Percentiles rank a stretch among this genome's conserved stretches.
phyloP scores from a whole-genome alignment of 2,888 invertebrate genomes.

The Anaspis maculata region DNA sequence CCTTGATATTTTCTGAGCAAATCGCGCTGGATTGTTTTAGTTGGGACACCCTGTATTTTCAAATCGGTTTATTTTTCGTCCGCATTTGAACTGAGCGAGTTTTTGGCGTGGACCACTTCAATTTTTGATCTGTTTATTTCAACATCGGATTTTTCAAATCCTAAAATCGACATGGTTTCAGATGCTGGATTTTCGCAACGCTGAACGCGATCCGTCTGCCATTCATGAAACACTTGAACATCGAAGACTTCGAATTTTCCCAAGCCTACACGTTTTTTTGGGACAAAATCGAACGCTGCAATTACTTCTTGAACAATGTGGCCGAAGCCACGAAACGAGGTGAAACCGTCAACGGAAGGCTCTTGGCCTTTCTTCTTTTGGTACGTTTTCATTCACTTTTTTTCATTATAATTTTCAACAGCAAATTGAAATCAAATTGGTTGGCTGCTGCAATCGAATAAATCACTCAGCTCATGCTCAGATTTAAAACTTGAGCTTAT shows the following conservation, averaged over 20 bases:
- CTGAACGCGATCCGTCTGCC: slow-evolving; percentile 78
- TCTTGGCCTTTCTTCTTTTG: slow-evolving; percentile 65
- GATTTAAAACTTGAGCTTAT: not conserved
- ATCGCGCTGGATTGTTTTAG: no score
- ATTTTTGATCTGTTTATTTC: no score
- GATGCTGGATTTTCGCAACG: slow-evolving; percentile 89
- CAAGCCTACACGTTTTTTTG: slow-evolving; percentile 85
- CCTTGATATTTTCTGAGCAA: no score
- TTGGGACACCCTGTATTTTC: no score
- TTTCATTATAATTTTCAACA: no score
- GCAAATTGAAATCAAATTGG: not conserved
- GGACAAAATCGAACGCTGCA: slow-evolving; percentile 86
- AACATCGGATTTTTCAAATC: no score
- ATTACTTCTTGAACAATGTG: slow-evolving; percentile 77
- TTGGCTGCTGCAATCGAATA: no score
- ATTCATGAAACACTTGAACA: slow-evolving; percentile 70
- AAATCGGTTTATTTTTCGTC: no score
- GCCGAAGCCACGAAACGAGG: slow-evolving; percentile 66
- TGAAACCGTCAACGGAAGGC: slow-evolving; percentile 69
- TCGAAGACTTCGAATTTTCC: slow-evolving; percentile 90
- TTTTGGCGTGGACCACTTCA: no score
- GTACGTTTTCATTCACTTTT: not conserved
- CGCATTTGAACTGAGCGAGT: no score
- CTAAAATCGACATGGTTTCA: no score
- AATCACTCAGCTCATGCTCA: not conserved